A percentile compares a stretch with the other conserved stretches of the same genome.
Evolutionary conservation across 2,888 invertebrate species (phyloP).

Genomic region (Phasia obesa): DNA sequence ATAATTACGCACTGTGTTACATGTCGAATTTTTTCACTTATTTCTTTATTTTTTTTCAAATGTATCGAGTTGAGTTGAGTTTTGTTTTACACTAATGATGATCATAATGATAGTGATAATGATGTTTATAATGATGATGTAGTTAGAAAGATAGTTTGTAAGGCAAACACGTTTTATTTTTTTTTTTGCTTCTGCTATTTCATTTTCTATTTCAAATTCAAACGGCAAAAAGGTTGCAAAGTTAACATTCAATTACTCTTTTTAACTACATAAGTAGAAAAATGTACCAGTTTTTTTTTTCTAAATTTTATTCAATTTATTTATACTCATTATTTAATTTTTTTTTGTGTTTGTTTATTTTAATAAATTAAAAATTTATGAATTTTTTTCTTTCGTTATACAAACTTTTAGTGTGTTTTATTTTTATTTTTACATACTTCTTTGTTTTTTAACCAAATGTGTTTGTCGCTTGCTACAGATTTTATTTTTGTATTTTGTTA

Average conservation of each 20-base stretch:
- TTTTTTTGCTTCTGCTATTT: constrained; percentile 34
- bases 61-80: constrained; percentile 2
- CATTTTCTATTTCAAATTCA: constrained; percentile 59
- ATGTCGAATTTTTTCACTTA: constrained; percentile 16
- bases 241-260: constrained; percentile 25
- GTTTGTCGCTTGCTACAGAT: constrained; percentile 47
- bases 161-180: constrained; percentile 65
- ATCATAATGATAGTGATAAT: constrained; percentile 34
- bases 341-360: background rate
- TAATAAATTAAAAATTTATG: constrained; percentile 18
- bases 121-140: constrained; percentile 41
- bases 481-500: constrained; percentile 49
- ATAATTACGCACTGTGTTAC: constrained; percentile 57
- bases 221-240: constrained; percentile 33
- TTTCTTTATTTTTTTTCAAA: background rate
- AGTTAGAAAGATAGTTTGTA: constrained; percentile 48
- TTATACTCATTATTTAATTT: background rate
- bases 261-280: background rate
- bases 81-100: constrained; percentile 33
- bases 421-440: constrained; percentile 67
- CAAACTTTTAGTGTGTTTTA: constrained; percentile 6
- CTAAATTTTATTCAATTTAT: constrained; percentile 16
- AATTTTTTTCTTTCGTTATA: constrained; percentile 24
- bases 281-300: constrained; percentile 17
- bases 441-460: constrained; percentile 67